A percentile compares a stretch with the other conserved stretches of the same genome.
phyloP scores from a whole-genome alignment of 2,113 vertebrate genomes.

The Ovibos moschatus region DNA sequence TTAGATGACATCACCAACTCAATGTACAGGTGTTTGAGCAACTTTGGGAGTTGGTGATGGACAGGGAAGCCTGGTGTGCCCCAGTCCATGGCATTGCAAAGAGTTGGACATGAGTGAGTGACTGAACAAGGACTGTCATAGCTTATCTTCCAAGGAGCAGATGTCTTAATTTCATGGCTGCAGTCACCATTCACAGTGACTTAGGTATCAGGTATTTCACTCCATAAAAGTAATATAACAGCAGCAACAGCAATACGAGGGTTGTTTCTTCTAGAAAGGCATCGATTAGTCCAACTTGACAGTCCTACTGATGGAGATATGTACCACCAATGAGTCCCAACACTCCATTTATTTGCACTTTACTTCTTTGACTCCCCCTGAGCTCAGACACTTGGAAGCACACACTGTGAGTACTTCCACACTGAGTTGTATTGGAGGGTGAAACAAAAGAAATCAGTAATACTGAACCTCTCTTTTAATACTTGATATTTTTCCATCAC shows the following conservation, averaged over 20 bases:
- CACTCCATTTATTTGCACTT: background rate
- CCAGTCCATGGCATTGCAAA: rapidly evolving
- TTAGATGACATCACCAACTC: background rate
- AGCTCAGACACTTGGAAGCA: background rate
- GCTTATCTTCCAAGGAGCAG: background rate
- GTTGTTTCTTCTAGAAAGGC: background rate
- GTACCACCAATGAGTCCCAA: background rate
- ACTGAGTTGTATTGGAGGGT: background rate
- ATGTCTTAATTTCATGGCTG: background rate
- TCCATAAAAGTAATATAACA: background rate
- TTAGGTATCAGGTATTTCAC: background rate
- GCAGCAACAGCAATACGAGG: rapidly evolving
- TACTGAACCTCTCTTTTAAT: background rate
- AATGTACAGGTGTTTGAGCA: background rate
- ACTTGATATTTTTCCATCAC: background rate
- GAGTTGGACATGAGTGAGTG: background rate
- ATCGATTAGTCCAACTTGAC: background rate
- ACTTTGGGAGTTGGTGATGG: background rate
- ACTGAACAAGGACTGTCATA: background rate
- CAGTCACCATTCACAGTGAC: background rate
- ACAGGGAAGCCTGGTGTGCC: background rate
- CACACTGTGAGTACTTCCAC: background rate
- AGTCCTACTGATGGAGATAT: background rate
- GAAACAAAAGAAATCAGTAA: background rate
- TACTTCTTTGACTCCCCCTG: background rate